Conservation (phyloP, 2,113 vertebrate species). For the Ovis aries region ARS-UI_Ramb_v3.0 NC_056057.1:63039001-63039500, state of each 20-base stretch:
- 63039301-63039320: background rate
- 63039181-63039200: no score
- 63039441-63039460: background rate
- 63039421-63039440: background rate
- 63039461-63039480: background rate
- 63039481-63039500: background rate
- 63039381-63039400: background rate
- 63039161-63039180: background rate
- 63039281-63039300: background rate
- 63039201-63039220: no score
- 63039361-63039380: background rate
- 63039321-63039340: background rate
- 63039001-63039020: fast-evolving
- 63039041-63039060: background rate
- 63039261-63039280: background rate
- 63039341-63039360: background rate
- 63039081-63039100: background rate
- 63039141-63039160: background rate
- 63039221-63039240: no score
- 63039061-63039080: background rate
- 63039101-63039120: background rate
- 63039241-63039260: no score
- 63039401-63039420: background rate
- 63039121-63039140: background rate
- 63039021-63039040: background rate